Evolutionary conservation across 2,797 vertebrate genomes (phyloP), one percentile per base, ranked within the genome.

Genomic region (Danio tinwini): DNA sequence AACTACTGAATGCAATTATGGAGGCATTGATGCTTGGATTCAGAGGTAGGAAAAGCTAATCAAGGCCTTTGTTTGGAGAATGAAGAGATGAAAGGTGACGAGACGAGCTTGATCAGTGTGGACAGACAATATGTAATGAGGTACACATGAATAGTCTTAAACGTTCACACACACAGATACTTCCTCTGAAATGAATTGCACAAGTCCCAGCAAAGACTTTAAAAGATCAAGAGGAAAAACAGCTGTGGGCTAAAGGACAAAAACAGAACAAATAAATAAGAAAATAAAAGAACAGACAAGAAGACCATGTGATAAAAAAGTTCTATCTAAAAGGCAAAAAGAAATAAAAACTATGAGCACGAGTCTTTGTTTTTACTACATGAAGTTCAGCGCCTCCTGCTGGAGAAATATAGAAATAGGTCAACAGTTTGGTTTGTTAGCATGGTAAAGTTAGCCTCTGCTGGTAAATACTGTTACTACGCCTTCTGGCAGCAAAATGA

Each of bases 41-140:
- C 17, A 19, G 19, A 58, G 50, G 12, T 67, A 42, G 65, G 21
- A 78, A 81, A 81, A 68, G 50, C 74, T 78, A 76, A 71, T 53
- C 58, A 74, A 73, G 17, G 44, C 50, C 52, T 64, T 81, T 62
- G 59, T 72, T 29, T 2, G 5, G 45, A 74, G 9, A 14, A 77
- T 58, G 59, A 69, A 80, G 44, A 50, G 14, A 63, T 78, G 55
- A 74, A 76, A 74, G 29, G 61, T n/a, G 67, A 70, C 19, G 52
- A 64, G 59, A 45, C 29, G 19, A 53, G 47, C 42, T 37, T 72
- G 19, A 69, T 69, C 72, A 14, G 56, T 63, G 19, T 71, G 53
- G 76, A 55, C 29, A 47, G 12, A n/a, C 40, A 64, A 71, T 62
- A 83, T 71, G 68, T 52, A 61, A 76, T 76, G 42, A 47, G 40